Conservation (phyloP, 2,113 vertebrate species). For the Lonchura striata region DNA sequence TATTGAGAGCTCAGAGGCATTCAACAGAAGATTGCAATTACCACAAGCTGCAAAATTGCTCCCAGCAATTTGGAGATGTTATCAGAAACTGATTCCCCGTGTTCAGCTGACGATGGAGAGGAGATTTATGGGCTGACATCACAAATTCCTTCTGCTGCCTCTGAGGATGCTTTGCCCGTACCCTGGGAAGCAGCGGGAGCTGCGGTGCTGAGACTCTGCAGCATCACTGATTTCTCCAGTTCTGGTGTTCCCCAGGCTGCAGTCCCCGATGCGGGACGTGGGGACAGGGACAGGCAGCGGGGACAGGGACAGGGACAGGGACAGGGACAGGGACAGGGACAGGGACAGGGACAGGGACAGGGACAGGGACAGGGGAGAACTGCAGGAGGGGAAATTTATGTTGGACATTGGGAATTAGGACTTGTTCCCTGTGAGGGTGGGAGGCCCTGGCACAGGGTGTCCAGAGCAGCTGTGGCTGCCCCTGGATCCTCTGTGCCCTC, state of each 20-base stretch:
- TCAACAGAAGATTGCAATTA: constrained; percentile 64
- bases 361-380: no score
- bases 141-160: neutral
- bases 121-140: constrained; percentile 53
- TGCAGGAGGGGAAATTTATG: no score
- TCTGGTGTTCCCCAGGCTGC: neutral
- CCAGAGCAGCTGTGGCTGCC: no score
- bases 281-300: neutral
- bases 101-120: neutral
- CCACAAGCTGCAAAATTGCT: constrained; percentile 59
- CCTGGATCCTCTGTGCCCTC: no score
- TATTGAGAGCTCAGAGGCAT: constrained; percentile 71
- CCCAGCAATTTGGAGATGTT: constrained; percentile 58
- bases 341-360: no score
- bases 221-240: rapidly evolving
- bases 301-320: no score
- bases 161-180: neutral
- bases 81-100: constrained; percentile 39
- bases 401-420: no score
- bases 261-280: rapidly evolving
- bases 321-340: no score
- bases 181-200: neutral
- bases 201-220: neutral
- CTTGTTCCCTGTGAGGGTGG: no score
- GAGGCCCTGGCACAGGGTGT: no score